Percentiles rank a stretch among this genome's conserved stretches.
Conservation (phyloP, 2,888 invertebrate genomes). For the Diarsia mendica region DNA sequence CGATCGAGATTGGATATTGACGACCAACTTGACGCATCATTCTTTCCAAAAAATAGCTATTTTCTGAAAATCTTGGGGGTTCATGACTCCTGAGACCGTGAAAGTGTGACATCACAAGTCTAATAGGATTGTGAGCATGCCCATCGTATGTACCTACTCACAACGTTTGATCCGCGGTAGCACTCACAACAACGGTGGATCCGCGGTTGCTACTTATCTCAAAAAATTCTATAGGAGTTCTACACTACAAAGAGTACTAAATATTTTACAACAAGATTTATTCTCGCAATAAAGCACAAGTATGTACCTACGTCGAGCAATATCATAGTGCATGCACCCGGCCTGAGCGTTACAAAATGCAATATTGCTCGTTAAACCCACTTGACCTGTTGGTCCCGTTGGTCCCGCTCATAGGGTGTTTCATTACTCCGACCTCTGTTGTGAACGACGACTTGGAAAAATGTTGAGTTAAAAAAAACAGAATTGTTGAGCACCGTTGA, state of each 20-base stretch:
- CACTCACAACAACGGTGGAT: too few relatives aligned
- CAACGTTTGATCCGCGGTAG: too few relatives aligned
- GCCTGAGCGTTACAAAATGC: constrained; percentile 79
- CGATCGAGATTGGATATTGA: constrained; percentile 82
- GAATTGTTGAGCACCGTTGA: constrained; percentile 39
- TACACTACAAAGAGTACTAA: too few relatives aligned
- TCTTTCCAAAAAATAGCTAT: too few relatives aligned
- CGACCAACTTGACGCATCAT: too few relatives aligned
- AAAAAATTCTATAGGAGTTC: too few relatives aligned
- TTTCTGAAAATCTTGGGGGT: too few relatives aligned
- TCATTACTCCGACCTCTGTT: constrained; percentile 71
- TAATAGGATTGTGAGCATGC: too few relatives aligned
- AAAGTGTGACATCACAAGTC: too few relatives aligned
- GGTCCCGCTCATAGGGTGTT: constrained; percentile 79
- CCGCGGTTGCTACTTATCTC: not conserved
- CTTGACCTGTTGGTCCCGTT: constrained; percentile 80
- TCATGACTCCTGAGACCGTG: too few relatives aligned
- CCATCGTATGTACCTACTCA: too few relatives aligned
- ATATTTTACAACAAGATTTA: too few relatives aligned
- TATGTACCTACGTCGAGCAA: constrained; percentile 52
- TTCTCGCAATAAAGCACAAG: constrained; percentile 52
- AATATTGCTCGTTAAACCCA: constrained; percentile 87
- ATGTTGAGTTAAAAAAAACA: constrained; percentile 49
- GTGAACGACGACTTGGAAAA: constrained; percentile 60
- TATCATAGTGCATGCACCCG: constrained; percentile 64